A percentile compares a stretch with the other conserved stretches of the same genome.
Evolutionary conservation across 1,140 invertebrate species (phyloP).

Genomic region (Conus betulinus): DNA sequence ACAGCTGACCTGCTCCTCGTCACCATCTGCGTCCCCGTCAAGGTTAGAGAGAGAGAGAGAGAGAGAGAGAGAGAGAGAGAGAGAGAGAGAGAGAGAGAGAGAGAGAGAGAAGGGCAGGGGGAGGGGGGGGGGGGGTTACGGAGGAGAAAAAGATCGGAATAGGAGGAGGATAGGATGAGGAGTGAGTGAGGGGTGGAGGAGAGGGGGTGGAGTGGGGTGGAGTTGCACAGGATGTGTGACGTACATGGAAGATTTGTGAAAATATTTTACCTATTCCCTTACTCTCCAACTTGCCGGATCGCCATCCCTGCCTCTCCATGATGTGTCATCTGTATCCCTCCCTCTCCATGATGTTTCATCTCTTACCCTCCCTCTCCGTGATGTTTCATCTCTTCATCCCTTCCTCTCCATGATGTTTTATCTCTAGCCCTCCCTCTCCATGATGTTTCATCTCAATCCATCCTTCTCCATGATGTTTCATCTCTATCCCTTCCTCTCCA

Average conservation of each 20-base stretch:
- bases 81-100: no score
- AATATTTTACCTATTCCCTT: no score
- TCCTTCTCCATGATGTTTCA: background rate
- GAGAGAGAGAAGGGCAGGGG: no score
- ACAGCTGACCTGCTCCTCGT: slow-evolving; percentile 85
- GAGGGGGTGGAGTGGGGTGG: background rate
- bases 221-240: no score
- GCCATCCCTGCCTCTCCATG: no score
- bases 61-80: no score
- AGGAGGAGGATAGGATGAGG: background rate
- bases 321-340: background rate
- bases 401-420: background rate
- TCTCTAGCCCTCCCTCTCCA: background rate
- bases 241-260: no score
- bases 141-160: no score
- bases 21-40: slow-evolving; percentile 84
- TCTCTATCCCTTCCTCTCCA: background rate
- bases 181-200: background rate
- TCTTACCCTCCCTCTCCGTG: background rate
- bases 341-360: background rate
- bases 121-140: no score
- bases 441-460: no score
- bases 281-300: no score
- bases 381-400: background rate
- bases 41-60: slow-evolving; percentile 77